phyloP scores from a whole-genome alignment of 1,140 invertebrate genomes.

The Vollenhovia emeryi region DNA sequence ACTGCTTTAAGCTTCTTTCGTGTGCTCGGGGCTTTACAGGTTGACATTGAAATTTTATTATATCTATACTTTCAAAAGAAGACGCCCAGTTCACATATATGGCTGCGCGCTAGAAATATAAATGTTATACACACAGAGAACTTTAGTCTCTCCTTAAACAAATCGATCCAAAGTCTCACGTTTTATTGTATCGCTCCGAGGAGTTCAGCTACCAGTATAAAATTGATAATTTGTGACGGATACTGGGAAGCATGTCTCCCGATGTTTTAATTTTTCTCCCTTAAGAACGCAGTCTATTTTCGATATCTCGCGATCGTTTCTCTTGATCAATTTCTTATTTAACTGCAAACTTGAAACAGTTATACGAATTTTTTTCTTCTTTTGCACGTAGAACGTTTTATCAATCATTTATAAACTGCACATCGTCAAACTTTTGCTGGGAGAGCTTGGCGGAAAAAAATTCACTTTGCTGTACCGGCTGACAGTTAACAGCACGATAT shows the following conservation, averaged over 20 bases:
- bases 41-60: not conserved
- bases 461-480: not conserved
- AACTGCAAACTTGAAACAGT: not conserved
- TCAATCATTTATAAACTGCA: constrained; percentile 6
- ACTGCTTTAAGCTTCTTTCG: no score
- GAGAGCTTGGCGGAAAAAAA: not conserved
- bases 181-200: not conserved
- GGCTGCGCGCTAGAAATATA: not conserved
- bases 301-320: not conserved
- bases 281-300: not conserved
- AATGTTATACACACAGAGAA: not conserved
- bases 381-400: not conserved
- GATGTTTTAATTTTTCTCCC: not conserved
- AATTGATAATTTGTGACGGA: not conserved
- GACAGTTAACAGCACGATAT: constrained; percentile 14
- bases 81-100: not conserved
- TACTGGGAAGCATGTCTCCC: not conserved
- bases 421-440: not conserved
- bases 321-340: constrained; percentile 3
- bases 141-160: not conserved
- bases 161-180: constrained; percentile 14
- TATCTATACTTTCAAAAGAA: not conserved
- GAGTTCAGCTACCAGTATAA: constrained; percentile 15
- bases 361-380: not conserved
- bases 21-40: no score